Percentiles rank a stretch among this genome's conserved stretches.
Evolutionary conservation across 2,888 invertebrate genomes (phyloP).

Genomic region (Drosophila nr. fundita): DNA sequence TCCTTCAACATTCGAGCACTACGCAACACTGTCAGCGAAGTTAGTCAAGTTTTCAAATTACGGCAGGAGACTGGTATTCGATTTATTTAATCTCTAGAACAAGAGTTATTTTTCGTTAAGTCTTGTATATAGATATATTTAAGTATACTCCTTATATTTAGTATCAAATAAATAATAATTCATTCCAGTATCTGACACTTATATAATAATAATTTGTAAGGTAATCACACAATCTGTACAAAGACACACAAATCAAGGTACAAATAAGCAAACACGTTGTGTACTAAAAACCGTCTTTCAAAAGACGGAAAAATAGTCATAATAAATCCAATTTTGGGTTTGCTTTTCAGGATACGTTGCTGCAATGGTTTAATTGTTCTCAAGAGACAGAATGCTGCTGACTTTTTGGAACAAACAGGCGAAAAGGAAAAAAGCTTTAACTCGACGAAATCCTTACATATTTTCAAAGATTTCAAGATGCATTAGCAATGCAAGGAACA

Average conservation of each 20-base stretch:
- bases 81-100: not conserved
- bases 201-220: not conserved
- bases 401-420: not conserved
- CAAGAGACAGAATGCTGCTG: not conserved
- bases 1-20: constrained; percentile 40
- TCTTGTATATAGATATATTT: not conserved
- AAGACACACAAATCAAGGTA: not conserved
- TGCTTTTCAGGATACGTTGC: not conserved
- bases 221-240: not conserved
- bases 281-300: no score
- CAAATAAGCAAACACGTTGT: not conserved
- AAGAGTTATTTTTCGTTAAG: not conserved
- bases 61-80: not conserved
- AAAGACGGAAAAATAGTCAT: not conserved
- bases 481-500: not conserved
- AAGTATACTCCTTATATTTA: not conserved
- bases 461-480: not conserved
- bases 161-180: not conserved
- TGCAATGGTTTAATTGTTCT: not conserved
- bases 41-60: constrained; percentile 1
- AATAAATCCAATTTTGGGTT: not conserved
- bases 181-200: not conserved
- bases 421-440: not conserved
- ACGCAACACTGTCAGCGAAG: constrained; percentile 15
- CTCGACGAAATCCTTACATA: not conserved